phyloP scores from a whole-genome alignment of 2,113 vertebrate genomes.

The Oncorhynchus clarkii region DNA sequence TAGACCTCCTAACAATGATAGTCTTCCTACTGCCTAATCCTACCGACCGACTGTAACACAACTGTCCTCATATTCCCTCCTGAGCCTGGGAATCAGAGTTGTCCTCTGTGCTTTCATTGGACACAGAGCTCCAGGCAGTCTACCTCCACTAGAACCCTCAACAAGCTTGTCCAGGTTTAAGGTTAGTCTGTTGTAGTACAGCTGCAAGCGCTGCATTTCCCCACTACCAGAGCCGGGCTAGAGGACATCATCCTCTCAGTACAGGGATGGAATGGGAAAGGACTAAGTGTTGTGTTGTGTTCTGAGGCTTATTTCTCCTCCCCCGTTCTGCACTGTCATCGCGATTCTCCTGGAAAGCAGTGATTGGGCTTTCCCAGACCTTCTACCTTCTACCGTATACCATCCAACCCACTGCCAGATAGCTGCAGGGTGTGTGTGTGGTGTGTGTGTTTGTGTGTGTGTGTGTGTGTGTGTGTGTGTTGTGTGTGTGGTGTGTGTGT shows the following conservation, averaged over 20 bases:
- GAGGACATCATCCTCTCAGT: slow-evolving; percentile 14
- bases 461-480: too few species aligned
- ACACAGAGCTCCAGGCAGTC: slow-evolving; percentile 17
- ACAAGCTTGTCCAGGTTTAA: slow-evolving; percentile 3
- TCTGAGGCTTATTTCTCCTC: slow-evolving; percentile 27
- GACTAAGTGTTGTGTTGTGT: not conserved
- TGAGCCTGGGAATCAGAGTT: slow-evolving; percentile 12
- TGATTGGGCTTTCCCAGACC: slow-evolving; percentile 51
- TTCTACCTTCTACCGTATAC: slow-evolving; percentile 21
- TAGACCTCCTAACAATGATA: not conserved
- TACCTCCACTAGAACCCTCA: not conserved
- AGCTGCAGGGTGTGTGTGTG: slow-evolving; percentile 17
- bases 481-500: not conserved
- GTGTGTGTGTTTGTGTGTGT: slow-evolving; percentile 1
- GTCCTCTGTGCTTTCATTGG: slow-evolving; percentile 16
- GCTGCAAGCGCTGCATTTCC: slow-evolving; percentile 15
- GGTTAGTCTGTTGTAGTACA: slow-evolving; percentile 34
- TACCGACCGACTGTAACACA: not conserved
- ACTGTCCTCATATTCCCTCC: not conserved
- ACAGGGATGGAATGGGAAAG: not conserved
- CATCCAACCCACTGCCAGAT: slow-evolving; percentile 37
- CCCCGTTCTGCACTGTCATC: slow-evolving; percentile 50
- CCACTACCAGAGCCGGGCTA: slow-evolving; percentile 13
- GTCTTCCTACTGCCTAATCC: not conserved
- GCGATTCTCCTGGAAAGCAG: slow-evolving; percentile 36